Base-by-base conservation (phyloP, 2,797 vertebrate genomes). In the Hirundo rustica region DNA sequence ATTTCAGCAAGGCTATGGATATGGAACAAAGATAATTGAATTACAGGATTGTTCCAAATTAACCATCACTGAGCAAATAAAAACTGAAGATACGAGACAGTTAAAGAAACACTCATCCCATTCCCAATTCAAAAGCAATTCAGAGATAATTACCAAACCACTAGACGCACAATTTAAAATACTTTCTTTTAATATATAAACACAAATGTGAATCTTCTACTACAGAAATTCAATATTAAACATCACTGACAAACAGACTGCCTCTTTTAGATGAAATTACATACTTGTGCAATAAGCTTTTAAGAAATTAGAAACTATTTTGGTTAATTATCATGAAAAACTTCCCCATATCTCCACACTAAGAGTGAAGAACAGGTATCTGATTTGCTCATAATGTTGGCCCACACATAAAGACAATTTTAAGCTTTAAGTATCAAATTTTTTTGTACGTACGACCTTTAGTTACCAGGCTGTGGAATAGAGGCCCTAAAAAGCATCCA, bases 21-120 rank as follows among this genome's bases (percentile, higher is more conserved):
- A 81, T 5, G 32, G 75, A 91, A 93, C 36, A 85, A 76, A 87
- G 91, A 67, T 85, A 96, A 93, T 7, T 76, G 68, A 93, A 91
- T 87, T 85, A 85, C 38, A 73, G 22, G 55, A 76, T 21, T 40
- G n/a, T n/a, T 95, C n/a, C 60, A 89, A 53, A 94, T 82, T 76
- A 96, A 93, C 26, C 60, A 89, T 54, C 64, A 42, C 67, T 58
- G 55, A 53, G 53, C 64, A 92, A 96, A 94, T 73, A 80, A 87
- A 92, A 89, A 73, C 45, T 38, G 66, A 82, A 73, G 60, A 42
- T 20, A 70, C 0, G 15, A 75, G 58, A 87, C 58, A 76, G 64
- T 76, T 85, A 85, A 75, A 82, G 91, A 95, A 89, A 81, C 62
- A 75, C 20, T 81, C 67, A 73, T 76, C 48, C 60, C 47, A 15